phyloP scores from a whole-genome alignment of 2,888 invertebrate genomes.

The Drosophila setosimentum region DNA sequence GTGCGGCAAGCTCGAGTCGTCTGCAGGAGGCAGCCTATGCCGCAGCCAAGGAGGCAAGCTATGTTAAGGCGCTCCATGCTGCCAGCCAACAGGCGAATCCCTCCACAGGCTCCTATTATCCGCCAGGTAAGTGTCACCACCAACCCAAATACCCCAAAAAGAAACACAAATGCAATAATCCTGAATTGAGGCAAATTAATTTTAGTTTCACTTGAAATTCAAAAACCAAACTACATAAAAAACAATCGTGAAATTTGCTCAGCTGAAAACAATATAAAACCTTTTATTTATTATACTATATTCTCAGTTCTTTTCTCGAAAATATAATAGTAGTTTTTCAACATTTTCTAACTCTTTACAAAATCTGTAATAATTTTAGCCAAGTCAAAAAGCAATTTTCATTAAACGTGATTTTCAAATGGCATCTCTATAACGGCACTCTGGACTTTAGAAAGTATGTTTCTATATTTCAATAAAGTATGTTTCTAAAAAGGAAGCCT shows the following conservation, averaged over 20 bases:
- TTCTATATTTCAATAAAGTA: too few species aligned
- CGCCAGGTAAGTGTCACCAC: constrained; percentile 52
- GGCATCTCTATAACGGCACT: too few species aligned
- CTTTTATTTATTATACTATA: neutral
- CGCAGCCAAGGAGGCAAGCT: constrained; percentile 84
- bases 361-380: neutral
- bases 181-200: neutral
- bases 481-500: too few species aligned
- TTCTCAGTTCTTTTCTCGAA: neutral
- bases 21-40: constrained; percentile 70
- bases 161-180: neutral
- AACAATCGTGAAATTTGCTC: neutral
- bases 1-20: constrained; percentile 74
- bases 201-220: neutral
- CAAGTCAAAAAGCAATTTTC: neutral
- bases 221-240: neutral
- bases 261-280: too few species aligned
- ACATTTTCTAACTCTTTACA: neutral
- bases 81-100: constrained; percentile 73
- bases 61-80: constrained; percentile 84
- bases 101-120: constrained; percentile 86
- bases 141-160: neutral
- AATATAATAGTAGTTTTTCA: neutral
- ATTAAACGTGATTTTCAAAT: neutral
- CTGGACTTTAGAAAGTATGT: too few species aligned